Evolutionary conservation across 1,140 invertebrate species (phyloP).

Genomic region (Belonocnema kinseyi): DNA sequence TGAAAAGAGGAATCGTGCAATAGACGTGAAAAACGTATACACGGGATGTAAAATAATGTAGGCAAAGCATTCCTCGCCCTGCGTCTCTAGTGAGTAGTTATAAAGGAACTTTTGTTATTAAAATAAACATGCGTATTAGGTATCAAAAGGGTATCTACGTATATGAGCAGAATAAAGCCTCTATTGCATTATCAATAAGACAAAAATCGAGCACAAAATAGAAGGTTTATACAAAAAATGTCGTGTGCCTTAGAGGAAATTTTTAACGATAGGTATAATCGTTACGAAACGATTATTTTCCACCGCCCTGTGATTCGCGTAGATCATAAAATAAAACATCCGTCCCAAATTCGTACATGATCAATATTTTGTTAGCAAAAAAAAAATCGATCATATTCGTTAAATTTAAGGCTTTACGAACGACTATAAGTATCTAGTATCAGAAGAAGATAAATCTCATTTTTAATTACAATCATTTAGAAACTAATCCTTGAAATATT

Average conservation of each 20-base stretch:
- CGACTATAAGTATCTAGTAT: no score
- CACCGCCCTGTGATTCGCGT: slow-evolving; percentile 13
- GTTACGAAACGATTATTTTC: slow-evolving; percentile 15
- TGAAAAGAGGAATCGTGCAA: slow-evolving; percentile 24
- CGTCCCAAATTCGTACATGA: neutral
- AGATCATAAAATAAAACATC: neutral
- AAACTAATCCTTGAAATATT: neutral
- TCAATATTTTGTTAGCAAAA: no score
- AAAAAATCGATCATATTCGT: no score
- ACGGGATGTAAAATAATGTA: slow-evolving; percentile 21
- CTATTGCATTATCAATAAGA: slow-evolving; percentile 5
- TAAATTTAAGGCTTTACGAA: no score
- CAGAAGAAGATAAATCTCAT: no score
- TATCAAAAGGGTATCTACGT: slow-evolving; percentile 13
- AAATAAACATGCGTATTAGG: neutral
- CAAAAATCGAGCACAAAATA: slow-evolving; percentile 2
- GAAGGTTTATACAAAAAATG: neutral
- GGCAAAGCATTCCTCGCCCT: slow-evolving; percentile 24
- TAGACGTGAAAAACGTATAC: slow-evolving; percentile 5
- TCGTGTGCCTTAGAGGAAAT: neutral
- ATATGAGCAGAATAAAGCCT: slow-evolving; percentile 8
- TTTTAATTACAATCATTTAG: no score
- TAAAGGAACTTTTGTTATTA: slow-evolving; percentile 24
- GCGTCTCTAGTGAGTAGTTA: slow-evolving; percentile 13
- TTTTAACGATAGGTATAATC: slow-evolving; percentile 4